Evolutionary conservation across 2,888 invertebrate species (phyloP).

Genomic region (Morpho achilles): DNA sequence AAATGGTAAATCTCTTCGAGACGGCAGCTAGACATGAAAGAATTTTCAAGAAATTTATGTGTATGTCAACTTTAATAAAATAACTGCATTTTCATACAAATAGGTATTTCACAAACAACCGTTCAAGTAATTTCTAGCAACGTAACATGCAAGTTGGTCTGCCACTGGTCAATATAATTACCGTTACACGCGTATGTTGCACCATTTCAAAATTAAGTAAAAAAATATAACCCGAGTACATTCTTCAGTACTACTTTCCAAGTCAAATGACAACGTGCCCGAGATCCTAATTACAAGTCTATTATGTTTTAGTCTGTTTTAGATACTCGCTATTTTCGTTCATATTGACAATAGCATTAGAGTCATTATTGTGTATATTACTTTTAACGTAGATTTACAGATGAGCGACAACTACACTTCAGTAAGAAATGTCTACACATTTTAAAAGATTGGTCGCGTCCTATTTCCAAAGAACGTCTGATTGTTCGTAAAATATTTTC

Average conservation of each 20-base stretch:
- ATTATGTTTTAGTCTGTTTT: slow-evolving; percentile 39
- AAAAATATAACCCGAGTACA: slow-evolving; percentile 42
- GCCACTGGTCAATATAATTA: slow-evolving; percentile 7
- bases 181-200: slow-evolving; percentile 36
- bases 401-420: background rate
- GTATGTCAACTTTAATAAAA: no score
- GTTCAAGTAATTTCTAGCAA: no score
- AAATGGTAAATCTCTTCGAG: no score
- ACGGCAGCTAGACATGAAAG: no score
- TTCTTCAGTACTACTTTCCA: slow-evolving; percentile 59
- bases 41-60: no score
- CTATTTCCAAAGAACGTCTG: slow-evolving; percentile 49
- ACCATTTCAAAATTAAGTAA: slow-evolving; percentile 50
- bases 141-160: no score
- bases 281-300: slow-evolving; percentile 53
- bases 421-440: slow-evolving; percentile 1
- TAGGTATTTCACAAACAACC: no score
- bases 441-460: slow-evolving; percentile 65
- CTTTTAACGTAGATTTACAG: slow-evolving; percentile 12
- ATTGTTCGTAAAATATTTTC: slow-evolving; percentile 50
- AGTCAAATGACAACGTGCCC: slow-evolving; percentile 63
- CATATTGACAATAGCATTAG: background rate
- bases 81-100: no score
- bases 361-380: slow-evolving; percentile 12
- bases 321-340: slow-evolving; percentile 2